Evolutionary conservation across 2,888 invertebrate genomes (phyloP).

Genomic region (Sesia bembeciformis): DNA sequence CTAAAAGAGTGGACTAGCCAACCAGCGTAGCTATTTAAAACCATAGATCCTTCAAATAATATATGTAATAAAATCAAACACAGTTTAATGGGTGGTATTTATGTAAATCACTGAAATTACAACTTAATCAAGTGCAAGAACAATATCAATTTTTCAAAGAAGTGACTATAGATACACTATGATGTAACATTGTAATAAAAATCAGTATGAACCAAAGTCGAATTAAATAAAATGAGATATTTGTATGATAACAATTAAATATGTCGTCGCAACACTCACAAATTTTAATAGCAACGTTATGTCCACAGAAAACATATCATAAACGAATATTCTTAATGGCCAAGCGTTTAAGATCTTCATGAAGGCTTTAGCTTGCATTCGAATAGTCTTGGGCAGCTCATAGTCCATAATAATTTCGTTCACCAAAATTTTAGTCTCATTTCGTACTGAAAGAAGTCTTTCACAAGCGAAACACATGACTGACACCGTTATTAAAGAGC

Average conservation of each 20-base stretch:
- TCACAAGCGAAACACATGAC: slow-evolving; percentile 6
- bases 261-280: slow-evolving; percentile 48
- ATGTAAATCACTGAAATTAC: too few relatives aligned
- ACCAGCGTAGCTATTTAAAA: too few relatives aligned
- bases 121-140: too few relatives aligned
- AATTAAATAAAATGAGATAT: too few relatives aligned
- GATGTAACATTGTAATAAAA: too few relatives aligned
- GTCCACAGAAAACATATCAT: slow-evolving; percentile 48
- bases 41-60: too few relatives aligned
- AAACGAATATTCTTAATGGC: slow-evolving; percentile 26
- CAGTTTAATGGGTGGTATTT: too few relatives aligned
- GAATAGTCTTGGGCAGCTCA: slow-evolving; percentile 1
- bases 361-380: slow-evolving; percentile 9
- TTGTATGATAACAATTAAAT: slow-evolving; percentile 24
- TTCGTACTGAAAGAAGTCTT: slow-evolving; percentile 1
- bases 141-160: too few relatives aligned
- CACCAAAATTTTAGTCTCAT: slow-evolving; percentile 5
- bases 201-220: too few relatives aligned
- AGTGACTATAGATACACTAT: too few relatives aligned
- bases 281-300: slow-evolving; percentile 48
- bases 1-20: too few relatives aligned
- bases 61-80: too few relatives aligned
- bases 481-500: slow-evolving; percentile 1
- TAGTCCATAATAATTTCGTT: slow-evolving; percentile 10
- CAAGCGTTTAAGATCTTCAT: slow-evolving; percentile 7